These are phyloP conservation scores for Podotricha telesiphe DNA, from an alignment of 2,888 invertebrate genomes.

Conservation along the genomic window DNA sequence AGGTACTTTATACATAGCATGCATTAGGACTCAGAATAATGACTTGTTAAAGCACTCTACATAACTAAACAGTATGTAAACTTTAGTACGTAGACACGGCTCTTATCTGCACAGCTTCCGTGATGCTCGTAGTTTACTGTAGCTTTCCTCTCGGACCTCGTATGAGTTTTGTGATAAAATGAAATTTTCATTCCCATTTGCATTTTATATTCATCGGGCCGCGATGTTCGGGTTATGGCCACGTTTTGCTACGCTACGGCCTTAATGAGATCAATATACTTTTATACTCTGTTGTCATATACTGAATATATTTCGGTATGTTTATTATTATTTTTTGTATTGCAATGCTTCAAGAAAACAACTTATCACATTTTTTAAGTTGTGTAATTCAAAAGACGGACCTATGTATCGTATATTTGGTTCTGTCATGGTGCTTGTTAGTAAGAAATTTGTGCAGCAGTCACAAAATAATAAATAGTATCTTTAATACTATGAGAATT, in stretches of 20 bases:
- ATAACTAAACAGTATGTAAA: slow-evolving; percentile 33
- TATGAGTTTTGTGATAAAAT: slow-evolving; percentile 32
- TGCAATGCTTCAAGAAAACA: not conserved
- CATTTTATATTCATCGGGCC: slow-evolving; percentile 30
- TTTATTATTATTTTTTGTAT: not conserved
- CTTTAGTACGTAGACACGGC: slow-evolving; percentile 26
- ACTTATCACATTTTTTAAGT: too few species aligned
- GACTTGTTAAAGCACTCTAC: slow-evolving; percentile 9
- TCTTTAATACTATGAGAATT: too few species aligned
- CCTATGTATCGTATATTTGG: too few species aligned
- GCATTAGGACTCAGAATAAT: slow-evolving; percentile 14
- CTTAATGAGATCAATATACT: slow-evolving; percentile 26
- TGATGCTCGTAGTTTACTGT: slow-evolving; percentile 25
- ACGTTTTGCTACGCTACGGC: slow-evolving; percentile 7
- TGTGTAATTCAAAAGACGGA: too few species aligned
- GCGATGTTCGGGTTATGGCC: slow-evolving; percentile 15
- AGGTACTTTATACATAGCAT: not conserved
- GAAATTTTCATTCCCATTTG: slow-evolving; percentile 29
- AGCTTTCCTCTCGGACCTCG: slow-evolving; percentile 31
- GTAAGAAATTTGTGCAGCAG: too few species aligned
- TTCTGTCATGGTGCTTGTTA: too few species aligned
- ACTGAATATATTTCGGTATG: not conserved
- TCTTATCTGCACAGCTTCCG: slow-evolving; percentile 39
- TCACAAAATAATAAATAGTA: too few species aligned
- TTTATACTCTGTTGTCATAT: slow-evolving; percentile 4